Conservation (phyloP, 2,113 vertebrate species). For the Pachycephala philippinensis region DNA sequence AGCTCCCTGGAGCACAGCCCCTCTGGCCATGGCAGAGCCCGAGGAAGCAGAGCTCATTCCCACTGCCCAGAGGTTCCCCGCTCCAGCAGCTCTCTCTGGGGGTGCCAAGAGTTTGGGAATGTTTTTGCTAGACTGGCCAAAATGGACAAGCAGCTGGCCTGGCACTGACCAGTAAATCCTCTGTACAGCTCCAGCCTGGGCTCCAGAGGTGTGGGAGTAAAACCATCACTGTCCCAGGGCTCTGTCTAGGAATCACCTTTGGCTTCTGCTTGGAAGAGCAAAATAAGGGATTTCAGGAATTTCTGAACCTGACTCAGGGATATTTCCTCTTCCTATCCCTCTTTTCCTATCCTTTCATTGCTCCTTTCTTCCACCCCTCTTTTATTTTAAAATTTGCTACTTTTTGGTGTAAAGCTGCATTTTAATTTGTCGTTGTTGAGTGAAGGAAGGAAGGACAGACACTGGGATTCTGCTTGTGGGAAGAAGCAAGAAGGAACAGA, state of each 20-base stretch:
- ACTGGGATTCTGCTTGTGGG: not conserved
- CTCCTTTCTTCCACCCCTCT: not conserved
- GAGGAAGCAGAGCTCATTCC: not conserved
- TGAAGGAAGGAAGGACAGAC: not conserved
- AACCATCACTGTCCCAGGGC: not conserved
- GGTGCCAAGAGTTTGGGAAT: not conserved
- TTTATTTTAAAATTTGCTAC: not conserved
- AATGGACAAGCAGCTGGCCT: not conserved
- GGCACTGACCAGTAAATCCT: not conserved
- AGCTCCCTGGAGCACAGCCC: not conserved
- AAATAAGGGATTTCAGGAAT: not conserved
- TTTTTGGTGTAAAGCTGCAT: not conserved
- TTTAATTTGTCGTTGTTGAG: not conserved
- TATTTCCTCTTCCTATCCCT: not conserved
- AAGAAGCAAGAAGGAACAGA: not conserved
- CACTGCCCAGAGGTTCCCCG: not conserved
- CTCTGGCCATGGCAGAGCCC: not conserved
- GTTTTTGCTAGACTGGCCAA: not conserved
- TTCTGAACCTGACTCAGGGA: not conserved
- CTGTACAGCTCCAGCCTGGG: not conserved
- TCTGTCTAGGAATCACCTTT: slow-evolving; percentile 48
- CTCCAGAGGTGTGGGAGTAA: slow-evolving; percentile 16
- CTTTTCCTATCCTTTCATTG: not conserved
- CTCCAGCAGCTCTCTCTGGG: slow-evolving; percentile 5
- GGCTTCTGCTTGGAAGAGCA: not conserved